Evolutionary conservation across 2,113 vertebrate species (phyloP).

Genomic region (Sialia sialis): DNA sequence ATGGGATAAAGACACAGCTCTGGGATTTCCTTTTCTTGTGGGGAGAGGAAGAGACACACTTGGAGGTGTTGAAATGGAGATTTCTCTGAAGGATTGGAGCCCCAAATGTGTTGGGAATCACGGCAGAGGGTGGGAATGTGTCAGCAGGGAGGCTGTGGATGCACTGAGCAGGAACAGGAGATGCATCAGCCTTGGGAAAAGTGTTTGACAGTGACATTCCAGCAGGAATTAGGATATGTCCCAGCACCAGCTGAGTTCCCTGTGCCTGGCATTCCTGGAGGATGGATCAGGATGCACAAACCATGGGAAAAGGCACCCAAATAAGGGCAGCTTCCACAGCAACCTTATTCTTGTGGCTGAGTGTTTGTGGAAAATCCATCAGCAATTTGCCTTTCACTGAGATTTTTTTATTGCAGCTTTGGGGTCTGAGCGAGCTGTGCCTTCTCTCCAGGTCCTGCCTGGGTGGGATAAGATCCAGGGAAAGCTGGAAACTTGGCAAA

Average conservation of each 20-base stretch:
- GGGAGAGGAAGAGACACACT: too few relatives aligned
- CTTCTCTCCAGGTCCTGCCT: neutral
- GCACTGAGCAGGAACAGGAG: neutral
- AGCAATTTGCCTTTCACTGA: neutral
- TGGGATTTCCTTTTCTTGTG: neutral
- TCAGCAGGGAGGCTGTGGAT: neutral
- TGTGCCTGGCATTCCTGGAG: neutral
- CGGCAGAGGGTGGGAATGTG: neutral
- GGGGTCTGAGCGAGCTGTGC: neutral
- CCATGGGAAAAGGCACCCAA: neutral
- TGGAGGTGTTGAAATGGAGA: neutral
- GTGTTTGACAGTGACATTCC: neutral
- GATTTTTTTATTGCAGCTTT: neutral
- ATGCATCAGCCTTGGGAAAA: neutral
- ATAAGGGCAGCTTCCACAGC: neutral
- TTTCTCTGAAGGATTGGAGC: neutral
- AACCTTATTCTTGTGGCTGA: rapidly evolving
- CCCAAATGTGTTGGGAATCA: neutral
- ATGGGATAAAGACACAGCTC: neutral
- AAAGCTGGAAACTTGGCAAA: slow-evolving; percentile 40
- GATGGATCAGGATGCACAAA: neutral
- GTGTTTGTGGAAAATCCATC: neutral
- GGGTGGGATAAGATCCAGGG: neutral
- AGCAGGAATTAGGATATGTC: neutral
- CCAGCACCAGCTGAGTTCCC: neutral